phyloP scores from a whole-genome alignment of 1,140 invertebrate genomes.

The Lysiphlebus fabarum region DNA sequence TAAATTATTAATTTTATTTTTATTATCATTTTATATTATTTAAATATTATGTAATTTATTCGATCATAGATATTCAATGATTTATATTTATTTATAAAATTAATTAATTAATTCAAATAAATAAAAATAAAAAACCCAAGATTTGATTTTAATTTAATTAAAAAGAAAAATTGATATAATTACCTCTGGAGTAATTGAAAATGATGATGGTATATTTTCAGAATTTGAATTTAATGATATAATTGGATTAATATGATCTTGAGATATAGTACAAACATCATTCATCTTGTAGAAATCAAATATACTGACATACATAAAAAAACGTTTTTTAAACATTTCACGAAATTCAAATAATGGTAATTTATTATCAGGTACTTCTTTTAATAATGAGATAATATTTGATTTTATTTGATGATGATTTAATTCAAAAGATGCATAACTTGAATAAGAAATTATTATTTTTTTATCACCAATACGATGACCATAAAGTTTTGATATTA shows the following conservation, averaged over 20 bases:
- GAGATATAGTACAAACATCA: conserved; percentile 72
- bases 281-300: conserved; percentile 79
- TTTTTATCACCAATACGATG: conserved; percentile 79
- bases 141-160: too few relatives aligned
- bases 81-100: too few relatives aligned
- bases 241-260: conserved; percentile 69
- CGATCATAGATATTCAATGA: too few relatives aligned
- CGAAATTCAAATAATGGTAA: conserved; percentile 82
- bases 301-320: conserved; percentile 73
- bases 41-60: too few relatives aligned
- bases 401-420: conserved; percentile 66
- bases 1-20: too few relatives aligned
- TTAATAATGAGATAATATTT: conserved; percentile 62
- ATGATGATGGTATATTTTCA: conserved; percentile 58
- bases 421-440: conserved; percentile 60
- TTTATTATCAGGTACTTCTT: conserved; percentile 71
- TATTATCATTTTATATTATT: too few relatives aligned
- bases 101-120: too few relatives aligned
- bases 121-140: too few relatives aligned
- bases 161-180: conserved; percentile 18
- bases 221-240: conserved; percentile 62
- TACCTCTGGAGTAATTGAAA: conserved; percentile 48
- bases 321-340: conserved; percentile 80
- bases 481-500: conserved; percentile 79
- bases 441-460: conserved; percentile 74